Conservation (phyloP, 2,113 vertebrate genomes). For the Oenanthe oenanthe region DNA sequence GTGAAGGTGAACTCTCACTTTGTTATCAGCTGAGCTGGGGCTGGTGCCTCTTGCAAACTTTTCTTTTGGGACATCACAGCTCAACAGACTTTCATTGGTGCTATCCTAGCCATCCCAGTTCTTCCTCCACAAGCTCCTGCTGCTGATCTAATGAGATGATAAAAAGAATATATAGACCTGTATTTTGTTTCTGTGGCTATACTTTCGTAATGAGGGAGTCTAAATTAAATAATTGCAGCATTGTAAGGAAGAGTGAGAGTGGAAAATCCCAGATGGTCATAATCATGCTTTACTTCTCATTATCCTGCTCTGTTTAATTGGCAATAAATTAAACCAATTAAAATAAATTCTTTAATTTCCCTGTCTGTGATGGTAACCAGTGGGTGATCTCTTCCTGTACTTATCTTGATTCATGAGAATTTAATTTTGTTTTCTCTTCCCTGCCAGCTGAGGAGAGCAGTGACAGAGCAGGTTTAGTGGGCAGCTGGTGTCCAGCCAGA, state of each 20-base stretch:
- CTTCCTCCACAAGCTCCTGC: neutral
- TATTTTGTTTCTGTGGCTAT: neutral
- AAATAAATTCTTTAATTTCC: neutral
- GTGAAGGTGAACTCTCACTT: neutral
- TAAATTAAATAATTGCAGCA: neutral
- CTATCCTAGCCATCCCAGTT: neutral
- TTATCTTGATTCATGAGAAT: neutral
- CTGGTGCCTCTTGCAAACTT: neutral
- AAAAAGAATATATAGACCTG: neutral
- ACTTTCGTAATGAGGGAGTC: neutral
- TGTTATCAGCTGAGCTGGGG: neutral
- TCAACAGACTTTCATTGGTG: neutral
- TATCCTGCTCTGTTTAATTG: neutral
- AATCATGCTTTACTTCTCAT: neutral
- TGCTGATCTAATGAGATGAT: neutral
- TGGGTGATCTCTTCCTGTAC: neutral
- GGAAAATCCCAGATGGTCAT: neutral
- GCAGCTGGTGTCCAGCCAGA: neutral
- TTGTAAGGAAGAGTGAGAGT: neutral
- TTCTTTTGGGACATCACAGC: neutral
- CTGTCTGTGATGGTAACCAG: neutral
- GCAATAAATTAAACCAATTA: neutral
- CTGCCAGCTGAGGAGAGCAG: neutral
- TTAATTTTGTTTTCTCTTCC: neutral
- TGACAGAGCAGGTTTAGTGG: neutral